A percentile compares a stretch with the other conserved stretches of the same genome.
Conservation (phyloP, 1,140 invertebrate genomes). For the Psix sp. region DNA sequence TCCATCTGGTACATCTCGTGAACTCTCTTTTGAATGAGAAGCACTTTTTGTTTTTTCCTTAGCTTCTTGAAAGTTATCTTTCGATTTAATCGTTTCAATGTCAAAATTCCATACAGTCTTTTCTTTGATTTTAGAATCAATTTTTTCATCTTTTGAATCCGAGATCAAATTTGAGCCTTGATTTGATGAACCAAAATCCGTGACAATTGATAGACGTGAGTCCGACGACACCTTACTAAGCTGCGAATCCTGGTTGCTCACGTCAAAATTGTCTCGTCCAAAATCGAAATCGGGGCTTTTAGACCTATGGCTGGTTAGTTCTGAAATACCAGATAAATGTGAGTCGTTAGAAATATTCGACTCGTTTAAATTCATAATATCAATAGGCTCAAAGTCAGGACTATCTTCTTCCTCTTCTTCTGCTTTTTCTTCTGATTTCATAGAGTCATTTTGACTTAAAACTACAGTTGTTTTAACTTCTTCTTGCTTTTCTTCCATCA, state of each 20-base stretch:
- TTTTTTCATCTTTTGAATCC: constrained; percentile 69
- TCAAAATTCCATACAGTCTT: constrained; percentile 72
- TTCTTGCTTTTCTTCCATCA: constrained; percentile 23
- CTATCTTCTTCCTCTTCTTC: constrained; percentile 82
- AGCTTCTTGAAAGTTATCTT: constrained; percentile 67
- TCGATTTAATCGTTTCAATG: constrained; percentile 66
- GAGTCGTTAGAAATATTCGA: constrained; percentile 78
- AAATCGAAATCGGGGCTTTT: constrained; percentile 71
- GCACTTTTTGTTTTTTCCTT: constrained; percentile 60
- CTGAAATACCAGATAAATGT: constrained; percentile 80
- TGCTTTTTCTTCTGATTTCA: constrained; percentile 77
- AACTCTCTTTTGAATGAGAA: constrained; percentile 69
- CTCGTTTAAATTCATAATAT: constrained; percentile 74
- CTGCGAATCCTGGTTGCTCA: constrained; percentile 78
- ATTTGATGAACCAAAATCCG: constrained; percentile 75
- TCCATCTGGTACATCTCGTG: constrained; percentile 64
- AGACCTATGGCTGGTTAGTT: constrained; percentile 77
- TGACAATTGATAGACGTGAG: constrained; percentile 78
- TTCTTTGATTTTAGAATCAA: constrained; percentile 60
- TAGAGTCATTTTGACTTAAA: constrained; percentile 64
- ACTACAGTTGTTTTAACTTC: constrained; percentile 16
- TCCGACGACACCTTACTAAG: constrained; percentile 80
- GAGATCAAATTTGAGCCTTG: constrained; percentile 68
- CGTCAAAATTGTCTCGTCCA: constrained; percentile 72
- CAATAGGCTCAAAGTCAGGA: constrained; percentile 82